A percentile compares a stretch with the other conserved stretches of the same genome.
These are phyloP conservation scores for Seladonia tumulorum DNA, from an alignment of 2,888 invertebrate genomes.

Conservation along the genomic window DNA sequence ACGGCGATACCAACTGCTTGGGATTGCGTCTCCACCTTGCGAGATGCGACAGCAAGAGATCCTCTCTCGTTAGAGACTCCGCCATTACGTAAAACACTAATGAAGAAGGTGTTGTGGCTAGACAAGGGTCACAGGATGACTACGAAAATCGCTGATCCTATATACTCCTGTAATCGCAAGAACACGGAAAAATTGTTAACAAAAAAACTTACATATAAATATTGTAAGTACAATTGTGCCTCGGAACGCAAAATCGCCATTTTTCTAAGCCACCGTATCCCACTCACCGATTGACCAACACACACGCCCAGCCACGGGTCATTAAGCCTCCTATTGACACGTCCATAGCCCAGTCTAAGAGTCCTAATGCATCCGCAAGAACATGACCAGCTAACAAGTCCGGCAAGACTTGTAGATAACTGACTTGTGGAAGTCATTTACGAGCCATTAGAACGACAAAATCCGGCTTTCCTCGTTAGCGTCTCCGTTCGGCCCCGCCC, in stretches of 20 bases:
- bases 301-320: not conserved
- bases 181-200: too few relatives aligned
- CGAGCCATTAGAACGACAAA: not conserved
- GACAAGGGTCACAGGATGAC: too few relatives aligned
- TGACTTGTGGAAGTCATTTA: not conserved
- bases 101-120: not conserved
- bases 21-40: constrained; percentile 48
- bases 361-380: not conserved
- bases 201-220: too few relatives aligned
- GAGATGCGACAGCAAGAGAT: not conserved
- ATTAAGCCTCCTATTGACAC: not conserved
- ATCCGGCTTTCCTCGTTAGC: not conserved
- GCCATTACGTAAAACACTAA: not conserved
- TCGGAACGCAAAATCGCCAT: not conserved
- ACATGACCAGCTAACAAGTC: not conserved
- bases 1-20: not conserved
- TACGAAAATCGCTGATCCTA: too few relatives aligned
- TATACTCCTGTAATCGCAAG: too few relatives aligned
- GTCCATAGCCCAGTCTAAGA: not conserved
- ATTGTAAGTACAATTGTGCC: too few relatives aligned
- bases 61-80: not conserved
- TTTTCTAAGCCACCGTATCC: not conserved
- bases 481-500: not conserved
- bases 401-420: not conserved
- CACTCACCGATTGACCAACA: not conserved